Conservation (phyloP, 1,140 invertebrate species). For the Drosophila truncata region DNA sequence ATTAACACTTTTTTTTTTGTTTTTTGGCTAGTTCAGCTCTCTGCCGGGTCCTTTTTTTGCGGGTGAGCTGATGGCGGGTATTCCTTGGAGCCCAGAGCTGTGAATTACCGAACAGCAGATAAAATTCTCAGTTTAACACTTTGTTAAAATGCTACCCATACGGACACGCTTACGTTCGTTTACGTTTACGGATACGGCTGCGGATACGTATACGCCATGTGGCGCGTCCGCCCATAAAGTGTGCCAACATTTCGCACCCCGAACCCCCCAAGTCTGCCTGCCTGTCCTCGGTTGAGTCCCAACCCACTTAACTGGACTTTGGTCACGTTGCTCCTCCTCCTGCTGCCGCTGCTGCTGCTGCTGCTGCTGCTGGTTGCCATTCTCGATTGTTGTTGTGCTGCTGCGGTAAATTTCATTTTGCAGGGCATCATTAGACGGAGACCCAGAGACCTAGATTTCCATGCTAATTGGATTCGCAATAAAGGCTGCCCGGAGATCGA, state of each 20-base stretch:
- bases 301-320: constrained; percentile 49
- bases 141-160: constrained; percentile 79
- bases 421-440: constrained; percentile 64
- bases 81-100: constrained; percentile 69
- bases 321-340: constrained; percentile 42
- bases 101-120: constrained; percentile 81
- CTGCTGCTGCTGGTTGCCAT: constrained; percentile 18
- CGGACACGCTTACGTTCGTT: constrained; percentile 45
- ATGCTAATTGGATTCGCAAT: constrained; percentile 77
- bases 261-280: neutral
- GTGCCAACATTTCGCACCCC: constrained; percentile 60
- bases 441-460: constrained; percentile 69
- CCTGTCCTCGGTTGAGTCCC: constrained; percentile 2
- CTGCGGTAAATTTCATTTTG: constrained; percentile 69
- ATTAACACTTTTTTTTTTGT: constrained; percentile 78
- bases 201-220: constrained; percentile 54
- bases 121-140: constrained; percentile 84
- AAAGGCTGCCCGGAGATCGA: constrained; percentile 51
- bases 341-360: constrained; percentile 5
- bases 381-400: constrained; percentile 21
- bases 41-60: constrained; percentile 20
- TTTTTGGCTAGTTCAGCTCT: constrained; percentile 37
- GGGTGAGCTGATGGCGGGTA: constrained; percentile 42
- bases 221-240: constrained; percentile 70
- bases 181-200: constrained; percentile 49